Conservation (phyloP, 2,888 invertebrate genomes). For the Protodeltote pygarga region DNA sequence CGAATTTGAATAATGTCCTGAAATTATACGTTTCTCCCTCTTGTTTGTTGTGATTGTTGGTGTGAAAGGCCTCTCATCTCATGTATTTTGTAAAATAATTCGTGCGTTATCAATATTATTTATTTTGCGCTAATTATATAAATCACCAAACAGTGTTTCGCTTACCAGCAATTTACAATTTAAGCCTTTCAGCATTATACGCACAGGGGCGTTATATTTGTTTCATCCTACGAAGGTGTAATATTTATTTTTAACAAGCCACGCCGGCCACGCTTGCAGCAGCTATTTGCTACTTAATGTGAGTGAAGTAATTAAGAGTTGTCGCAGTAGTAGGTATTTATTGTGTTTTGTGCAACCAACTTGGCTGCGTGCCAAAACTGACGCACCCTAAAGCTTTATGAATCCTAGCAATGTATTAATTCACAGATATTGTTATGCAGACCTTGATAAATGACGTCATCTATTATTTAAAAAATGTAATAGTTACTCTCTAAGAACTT, state of each 20-base stretch:
- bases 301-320: constrained; percentile 81
- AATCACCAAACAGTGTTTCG: constrained; percentile 17
- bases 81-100: too few relatives aligned
- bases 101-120: too few relatives aligned
- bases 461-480: constrained; percentile 38
- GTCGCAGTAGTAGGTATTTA: constrained; percentile 78
- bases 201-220: constrained; percentile 10
- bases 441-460: constrained; percentile 63
- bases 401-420: constrained; percentile 77
- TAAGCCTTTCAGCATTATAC: constrained; percentile 6
- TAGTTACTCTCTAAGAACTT: constrained; percentile 30
- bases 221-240: constrained; percentile 12
- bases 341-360: constrained; percentile 77
- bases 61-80: too few relatives aligned
- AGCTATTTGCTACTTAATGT: constrained; percentile 64
- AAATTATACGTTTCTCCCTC: too few relatives aligned
- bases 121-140: constrained; percentile 15
- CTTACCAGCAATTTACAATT: constrained; percentile 12
- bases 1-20: too few relatives aligned
- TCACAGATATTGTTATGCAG: constrained; percentile 67
- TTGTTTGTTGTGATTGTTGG: too few relatives aligned
- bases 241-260: constrained; percentile 27
- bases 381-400: constrained; percentile 72
- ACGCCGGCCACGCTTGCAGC: constrained; percentile 21
- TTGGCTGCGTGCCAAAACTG: constrained; percentile 76